Evolutionary conservation across 2,113 vertebrate species (phyloP).

Genomic region (Tachysurus vachellii): DNA sequence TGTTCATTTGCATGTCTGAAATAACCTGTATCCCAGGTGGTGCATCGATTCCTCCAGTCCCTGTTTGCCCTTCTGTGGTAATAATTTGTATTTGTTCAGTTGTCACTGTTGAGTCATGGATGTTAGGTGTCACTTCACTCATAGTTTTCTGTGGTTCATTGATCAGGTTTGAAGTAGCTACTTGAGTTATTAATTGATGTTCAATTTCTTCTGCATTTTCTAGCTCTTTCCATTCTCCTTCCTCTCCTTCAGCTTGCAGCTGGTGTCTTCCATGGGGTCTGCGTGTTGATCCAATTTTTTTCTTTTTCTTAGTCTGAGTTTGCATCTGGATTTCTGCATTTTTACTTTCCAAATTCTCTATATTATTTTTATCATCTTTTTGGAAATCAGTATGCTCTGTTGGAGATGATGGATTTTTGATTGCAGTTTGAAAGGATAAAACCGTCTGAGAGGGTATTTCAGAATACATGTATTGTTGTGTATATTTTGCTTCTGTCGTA

Average conservation of each 20-base stretch:
- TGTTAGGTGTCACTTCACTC: not conserved
- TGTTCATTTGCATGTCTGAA: not conserved
- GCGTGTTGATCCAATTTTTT: conserved; percentile 14
- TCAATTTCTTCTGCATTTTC: conserved; percentile 3
- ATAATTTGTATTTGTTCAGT: conserved; percentile 7
- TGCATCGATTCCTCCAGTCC: not conserved
- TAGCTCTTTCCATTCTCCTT: not conserved
- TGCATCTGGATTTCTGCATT: not conserved
- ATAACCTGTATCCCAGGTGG: not conserved
- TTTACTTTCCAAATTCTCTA: not conserved
- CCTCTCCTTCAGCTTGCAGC: not conserved
- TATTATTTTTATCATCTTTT: not conserved
- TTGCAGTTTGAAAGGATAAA: not conserved
- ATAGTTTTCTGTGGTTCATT: not conserved
- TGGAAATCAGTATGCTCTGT: not conserved
- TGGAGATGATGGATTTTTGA: not conserved
- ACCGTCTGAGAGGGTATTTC: not conserved
- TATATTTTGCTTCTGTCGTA: not conserved
- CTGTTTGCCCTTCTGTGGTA: not conserved
- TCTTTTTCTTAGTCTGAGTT: conserved; percentile 23
- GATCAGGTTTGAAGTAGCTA: not conserved
- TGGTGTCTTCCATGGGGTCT: not conserved
- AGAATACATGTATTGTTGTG: not conserved
- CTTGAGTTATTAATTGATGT: not conserved
- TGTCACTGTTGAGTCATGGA: not conserved